Conservation (phyloP, 2,888 invertebrate species). For the Hydropsyche betteni region DNA sequence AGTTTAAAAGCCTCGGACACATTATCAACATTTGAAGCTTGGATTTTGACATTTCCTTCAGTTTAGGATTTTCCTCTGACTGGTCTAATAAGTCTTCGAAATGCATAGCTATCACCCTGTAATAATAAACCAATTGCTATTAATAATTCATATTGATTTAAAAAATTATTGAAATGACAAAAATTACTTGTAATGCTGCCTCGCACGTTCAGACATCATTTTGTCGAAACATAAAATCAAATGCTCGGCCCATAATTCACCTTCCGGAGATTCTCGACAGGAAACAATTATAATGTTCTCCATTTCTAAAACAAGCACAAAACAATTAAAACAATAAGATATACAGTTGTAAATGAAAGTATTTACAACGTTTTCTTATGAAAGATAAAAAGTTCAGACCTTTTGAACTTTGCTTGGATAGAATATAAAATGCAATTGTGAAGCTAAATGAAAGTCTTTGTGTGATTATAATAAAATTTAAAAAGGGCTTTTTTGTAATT, state of each 20-base stretch:
- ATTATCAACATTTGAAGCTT: slow-evolving; percentile 83
- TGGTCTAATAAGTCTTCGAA: slow-evolving; percentile 73
- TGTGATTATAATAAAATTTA: too few species aligned
- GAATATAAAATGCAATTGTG: too few species aligned
- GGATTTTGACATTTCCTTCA: slow-evolving; percentile 66
- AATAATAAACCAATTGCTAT: slow-evolving; percentile 53
- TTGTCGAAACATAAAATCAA: slow-evolving; percentile 85
- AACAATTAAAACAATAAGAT: not conserved
- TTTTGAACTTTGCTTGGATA: too few species aligned
- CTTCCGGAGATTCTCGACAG: slow-evolving; percentile 80
- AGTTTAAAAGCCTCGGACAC: slow-evolving; percentile 78
- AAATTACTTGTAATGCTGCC: slow-evolving; percentile 81
- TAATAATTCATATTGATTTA: slow-evolving; percentile 4
- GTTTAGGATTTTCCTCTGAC: slow-evolving; percentile 62
- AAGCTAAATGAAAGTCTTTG: too few species aligned
- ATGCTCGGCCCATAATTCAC: slow-evolving; percentile 83
- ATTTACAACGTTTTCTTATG: too few species aligned
- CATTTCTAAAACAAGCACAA: slow-evolving; percentile 66
- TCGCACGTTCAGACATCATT: slow-evolving; percentile 81
- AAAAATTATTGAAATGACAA: slow-evolving; percentile 21
- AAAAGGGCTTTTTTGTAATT: too few species aligned
- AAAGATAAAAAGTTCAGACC: too few species aligned
- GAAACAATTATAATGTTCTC: slow-evolving; percentile 86
- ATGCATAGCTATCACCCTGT: slow-evolving; percentile 77
- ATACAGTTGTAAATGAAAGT: not conserved